A percentile compares a stretch with the other conserved stretches of the same genome.
phyloP scores from a whole-genome alignment of 2,797 vertebrate genomes.

The Natrix natrix region DNA sequence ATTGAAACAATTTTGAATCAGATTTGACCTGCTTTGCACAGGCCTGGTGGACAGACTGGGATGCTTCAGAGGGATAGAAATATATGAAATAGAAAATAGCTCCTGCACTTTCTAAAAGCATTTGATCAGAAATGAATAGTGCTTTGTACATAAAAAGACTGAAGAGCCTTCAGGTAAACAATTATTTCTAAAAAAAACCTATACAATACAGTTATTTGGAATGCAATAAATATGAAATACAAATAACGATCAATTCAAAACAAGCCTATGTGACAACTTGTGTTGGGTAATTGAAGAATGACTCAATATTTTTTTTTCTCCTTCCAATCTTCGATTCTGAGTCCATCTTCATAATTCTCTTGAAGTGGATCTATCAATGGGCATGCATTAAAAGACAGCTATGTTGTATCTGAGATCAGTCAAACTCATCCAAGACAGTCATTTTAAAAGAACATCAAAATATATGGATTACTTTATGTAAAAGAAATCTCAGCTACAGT shows the following conservation, averaged over 20 bases:
- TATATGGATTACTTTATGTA: neutral
- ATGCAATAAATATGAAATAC: neutral
- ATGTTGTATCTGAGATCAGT: neutral
- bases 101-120: neutral
- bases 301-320: neutral
- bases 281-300: neutral
- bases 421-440: neutral
- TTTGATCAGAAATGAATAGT: neutral
- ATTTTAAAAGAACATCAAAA: neutral
- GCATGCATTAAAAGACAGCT: neutral
- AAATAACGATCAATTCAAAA: neutral
- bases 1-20: neutral
- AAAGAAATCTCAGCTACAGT: neutral
- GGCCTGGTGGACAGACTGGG: neutral
- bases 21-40: neutral
- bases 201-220: neutral
- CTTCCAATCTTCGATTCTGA: neutral
- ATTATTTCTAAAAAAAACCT: constrained; percentile 4
- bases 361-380: neutral
- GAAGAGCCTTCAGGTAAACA: neutral
- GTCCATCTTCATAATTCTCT: constrained; percentile 4
- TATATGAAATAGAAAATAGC: neutral
- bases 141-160: neutral
- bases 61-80: neutral
- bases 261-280: neutral